phyloP scores from a whole-genome alignment of 2,888 invertebrate species.

The Drosophila sordidapex region DNA sequence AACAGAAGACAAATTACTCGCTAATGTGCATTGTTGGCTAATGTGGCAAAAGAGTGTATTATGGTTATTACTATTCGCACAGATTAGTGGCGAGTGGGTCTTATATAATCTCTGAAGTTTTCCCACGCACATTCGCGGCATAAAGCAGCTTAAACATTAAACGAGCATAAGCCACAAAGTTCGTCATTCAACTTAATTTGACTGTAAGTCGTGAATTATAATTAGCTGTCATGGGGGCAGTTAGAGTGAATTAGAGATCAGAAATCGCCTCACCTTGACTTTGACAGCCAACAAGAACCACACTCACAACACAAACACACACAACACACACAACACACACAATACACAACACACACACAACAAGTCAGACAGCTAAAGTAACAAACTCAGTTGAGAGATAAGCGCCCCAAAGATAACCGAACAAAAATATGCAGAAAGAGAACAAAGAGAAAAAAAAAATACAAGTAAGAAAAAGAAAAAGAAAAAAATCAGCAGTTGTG shows the following conservation, averaged over 20 bases:
- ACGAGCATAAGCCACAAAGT: constrained; percentile 14
- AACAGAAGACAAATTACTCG: constrained; percentile 53
- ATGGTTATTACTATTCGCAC: constrained; percentile 15
- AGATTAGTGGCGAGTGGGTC: constrained; percentile 31
- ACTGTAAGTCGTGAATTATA: constrained; percentile 65
- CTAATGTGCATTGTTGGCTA: constrained; percentile 67
- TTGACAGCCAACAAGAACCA: constrained; percentile 53
- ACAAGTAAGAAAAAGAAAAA: background rate
- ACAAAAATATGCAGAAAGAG: constrained; percentile 46
- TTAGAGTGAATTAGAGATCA: constrained; percentile 43
- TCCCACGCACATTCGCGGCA: constrained; percentile 67
- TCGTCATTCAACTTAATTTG: constrained; percentile 67
- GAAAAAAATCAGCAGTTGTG: constrained; percentile 12
- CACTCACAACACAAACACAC: background rate
- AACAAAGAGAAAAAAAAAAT: background rate
- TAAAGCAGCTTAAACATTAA: constrained; percentile 53
- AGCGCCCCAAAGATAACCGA: constrained; percentile 60
- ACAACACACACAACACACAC: background rate
- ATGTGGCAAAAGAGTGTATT: constrained; percentile 24
- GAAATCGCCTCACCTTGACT: constrained; percentile 74
- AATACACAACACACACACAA: background rate
- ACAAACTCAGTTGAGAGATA: constrained; percentile 63
- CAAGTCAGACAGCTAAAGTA: constrained; percentile 32
- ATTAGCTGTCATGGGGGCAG: constrained; percentile 62
- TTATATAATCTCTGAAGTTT: constrained; percentile 57